Base-by-base conservation (phyloP, 2,113 vertebrate genomes). In the Amphilophus citrinellus region DNA sequence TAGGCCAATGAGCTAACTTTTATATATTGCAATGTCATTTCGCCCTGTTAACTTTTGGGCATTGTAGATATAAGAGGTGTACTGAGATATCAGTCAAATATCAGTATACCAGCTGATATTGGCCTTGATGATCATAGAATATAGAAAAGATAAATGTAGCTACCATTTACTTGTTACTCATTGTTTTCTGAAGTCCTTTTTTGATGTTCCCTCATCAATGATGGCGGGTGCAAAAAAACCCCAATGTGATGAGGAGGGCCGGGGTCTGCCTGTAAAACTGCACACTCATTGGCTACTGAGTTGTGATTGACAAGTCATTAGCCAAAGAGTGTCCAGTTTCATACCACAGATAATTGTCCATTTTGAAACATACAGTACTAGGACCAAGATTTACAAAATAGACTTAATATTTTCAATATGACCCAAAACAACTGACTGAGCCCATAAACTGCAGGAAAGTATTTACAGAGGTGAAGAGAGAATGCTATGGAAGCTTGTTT, bases 121-220 rank as follows among this genome's bases (percentile, higher is more conserved):
- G 14, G 15, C 65, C 42, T 30, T 30, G 65, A 42, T 15, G 42
- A 50, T 71, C 42, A 50, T 68, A 53, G 50, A 53, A 7, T 2
- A 18, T 20, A 56, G 20, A 56, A 56, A 56, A 3, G 15, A 71
- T 71, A 42, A 24, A 27, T 9, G 15, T 30, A 30, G 8, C 42
- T 68, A 68, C 24, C 0, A 18, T 1, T 35, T 35, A 7, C 35
- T 35, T 35, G 2, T 27, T 42, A 50, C 22, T 50, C 15, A 7
- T 30, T 50, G 24, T 44, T 68, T 0, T 68, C 22, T 50, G 42
- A 68, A 68, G 6, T 17, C 14, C 0, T 0, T 24, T 8, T 18
- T 68, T 47, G 17, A 68, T 47, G 42, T 50, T 68, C 24, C 8
- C 3, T 68, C 22, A 35, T 39, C 65, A 47, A 30, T 30, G 42